Evolutionary conservation across 2,888 invertebrate genomes (phyloP), one percentile per base, ranked within the genome.

Genomic region (Dorcus hopei): DNA sequence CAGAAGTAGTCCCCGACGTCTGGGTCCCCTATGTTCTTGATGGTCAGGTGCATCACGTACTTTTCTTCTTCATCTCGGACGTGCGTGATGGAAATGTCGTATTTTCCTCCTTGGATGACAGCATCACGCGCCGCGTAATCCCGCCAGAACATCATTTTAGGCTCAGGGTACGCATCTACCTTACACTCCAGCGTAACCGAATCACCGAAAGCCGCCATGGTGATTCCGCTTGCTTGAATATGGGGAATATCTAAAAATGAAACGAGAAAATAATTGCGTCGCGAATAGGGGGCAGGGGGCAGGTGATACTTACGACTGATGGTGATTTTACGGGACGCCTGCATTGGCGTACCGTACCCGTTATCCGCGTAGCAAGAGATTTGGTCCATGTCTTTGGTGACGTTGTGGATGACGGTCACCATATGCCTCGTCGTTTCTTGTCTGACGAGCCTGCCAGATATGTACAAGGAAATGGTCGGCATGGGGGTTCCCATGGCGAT

Each of bases 361-460:
- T 93, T 93, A 79, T 93, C 92, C 0, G 91, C 93, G 77, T 91
- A 92, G 76, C 93, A 93, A 0, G 91, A 90, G 62, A 93, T 89
- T 75, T 90, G 88, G 72, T 90, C 87, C 91, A 92, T 92, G 75
- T 91, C 91, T 2, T 89, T 82, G 0, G 91, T 90, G 9, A 93
- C 89, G 75, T 93, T 93, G 74, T 90, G 88, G 61, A 92, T 87
- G n/a, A 90, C 88, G 0, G 92, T 90, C 43, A 93, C 91, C 90
- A 93, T 90, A 76, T 93, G 92, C 0, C 92, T 81, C 0, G 91
- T 90, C 39, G 87, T 87, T 63, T 91, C 91, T 77, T 92, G 90
- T 1, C 90, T 82, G n/a, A 92, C 88, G n/a, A 92, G 81, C 57
- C 86, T 78, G 71, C 90, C 89, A 59, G 87, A 87, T 60, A 93